Percentiles rank a stretch among this genome's conserved stretches.
Evolutionary conservation across 2,888 invertebrate species (phyloP).

Genomic region (Perithous albicinctus): DNA sequence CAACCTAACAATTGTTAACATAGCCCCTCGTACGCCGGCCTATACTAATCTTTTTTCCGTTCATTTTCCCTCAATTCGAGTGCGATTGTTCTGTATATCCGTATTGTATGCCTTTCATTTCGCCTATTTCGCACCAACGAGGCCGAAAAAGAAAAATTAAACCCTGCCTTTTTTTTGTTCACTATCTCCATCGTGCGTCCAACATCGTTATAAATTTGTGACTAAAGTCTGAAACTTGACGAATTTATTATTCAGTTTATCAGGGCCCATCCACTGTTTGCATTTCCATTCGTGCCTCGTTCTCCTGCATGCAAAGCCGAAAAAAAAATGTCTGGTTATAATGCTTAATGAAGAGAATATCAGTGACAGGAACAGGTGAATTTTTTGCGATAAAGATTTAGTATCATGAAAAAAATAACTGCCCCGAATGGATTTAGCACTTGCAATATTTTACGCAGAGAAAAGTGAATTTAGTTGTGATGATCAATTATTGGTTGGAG

Average conservation of each 20-base stretch:
- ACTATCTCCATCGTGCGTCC: neutral
- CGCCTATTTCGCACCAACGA: neutral
- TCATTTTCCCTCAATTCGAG: no score
- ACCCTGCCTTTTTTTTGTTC: neutral
- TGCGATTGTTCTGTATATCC: neutral
- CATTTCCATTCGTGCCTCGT: neutral
- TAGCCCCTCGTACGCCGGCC: no score
- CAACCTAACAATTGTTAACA: no score
- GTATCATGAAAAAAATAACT: no score
- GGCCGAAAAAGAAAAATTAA: neutral
- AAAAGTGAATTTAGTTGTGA: no score
- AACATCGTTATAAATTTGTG: constrained; percentile 1
- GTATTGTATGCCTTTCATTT: neutral
- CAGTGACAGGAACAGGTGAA: no score
- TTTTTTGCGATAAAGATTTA: no score
- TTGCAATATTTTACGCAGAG: no score
- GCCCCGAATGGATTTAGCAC: neutral
- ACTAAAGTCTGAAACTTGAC: neutral
- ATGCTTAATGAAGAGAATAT: constrained; percentile 1
- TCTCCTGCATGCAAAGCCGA: neutral
- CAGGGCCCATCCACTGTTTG: neutral
- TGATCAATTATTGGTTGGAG: no score
- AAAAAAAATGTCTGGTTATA: neutral
- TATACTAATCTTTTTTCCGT: no score
- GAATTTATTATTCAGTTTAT: neutral